Conservation (phyloP, 2,888 invertebrate species). For the Parapristionchus giblindavisi region DNA sequence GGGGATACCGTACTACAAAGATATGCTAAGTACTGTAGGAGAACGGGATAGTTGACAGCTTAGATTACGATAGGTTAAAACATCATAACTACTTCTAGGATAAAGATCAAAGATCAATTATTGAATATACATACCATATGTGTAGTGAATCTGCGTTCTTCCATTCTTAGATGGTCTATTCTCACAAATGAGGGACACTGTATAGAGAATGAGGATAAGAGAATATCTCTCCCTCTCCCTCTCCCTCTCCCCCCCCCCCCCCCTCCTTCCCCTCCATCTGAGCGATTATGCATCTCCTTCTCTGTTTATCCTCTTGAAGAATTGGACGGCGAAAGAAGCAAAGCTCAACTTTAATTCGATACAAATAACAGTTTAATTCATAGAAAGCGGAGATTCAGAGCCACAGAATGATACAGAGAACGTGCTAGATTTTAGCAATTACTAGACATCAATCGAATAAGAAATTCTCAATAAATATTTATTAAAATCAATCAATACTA, state of each 20-base stretch:
- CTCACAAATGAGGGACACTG: too few relatives aligned
- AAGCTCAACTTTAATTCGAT: conserved; percentile 19
- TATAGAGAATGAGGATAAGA: too few relatives aligned
- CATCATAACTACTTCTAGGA: too few relatives aligned
- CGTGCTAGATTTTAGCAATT: background rate
- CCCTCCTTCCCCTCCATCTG: conserved; percentile 4
- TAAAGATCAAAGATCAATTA: too few relatives aligned
- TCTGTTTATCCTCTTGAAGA: conserved; percentile 36
- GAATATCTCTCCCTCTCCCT: too few relatives aligned
- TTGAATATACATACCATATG: too few relatives aligned
- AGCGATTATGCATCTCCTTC: conserved; percentile 32
- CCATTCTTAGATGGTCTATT: too few relatives aligned
- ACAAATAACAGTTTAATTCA: conserved; percentile 4
- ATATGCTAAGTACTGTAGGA: too few relatives aligned
- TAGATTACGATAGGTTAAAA: too few relatives aligned
- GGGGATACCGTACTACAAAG: too few relatives aligned
- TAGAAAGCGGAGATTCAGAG: background rate
- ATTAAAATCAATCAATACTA: background rate
- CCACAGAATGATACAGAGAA: background rate
- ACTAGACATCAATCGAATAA: background rate
- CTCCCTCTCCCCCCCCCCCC: conserved; percentile 5
- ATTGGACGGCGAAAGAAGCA: conserved; percentile 6
- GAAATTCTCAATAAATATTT: background rate
- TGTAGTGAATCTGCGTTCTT: too few relatives aligned
- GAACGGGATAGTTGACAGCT: too few relatives aligned